Evolutionary conservation across 2,888 invertebrate species (phyloP), one percentile per base, ranked within the genome.

Genomic region (Nephrocerus scutellatus): DNA sequence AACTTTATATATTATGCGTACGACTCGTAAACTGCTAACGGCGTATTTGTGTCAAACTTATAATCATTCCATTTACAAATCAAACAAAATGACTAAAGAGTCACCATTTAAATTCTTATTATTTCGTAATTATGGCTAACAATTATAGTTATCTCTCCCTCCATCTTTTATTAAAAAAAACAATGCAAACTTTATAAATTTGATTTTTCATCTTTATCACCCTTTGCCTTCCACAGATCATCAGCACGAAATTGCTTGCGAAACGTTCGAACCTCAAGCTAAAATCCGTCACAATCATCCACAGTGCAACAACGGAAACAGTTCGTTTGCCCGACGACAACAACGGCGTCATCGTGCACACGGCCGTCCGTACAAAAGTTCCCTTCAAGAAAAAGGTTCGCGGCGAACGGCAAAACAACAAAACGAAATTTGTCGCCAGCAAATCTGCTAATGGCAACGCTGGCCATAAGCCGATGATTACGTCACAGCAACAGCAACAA

Each of bases 241-340:
- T 82, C 60, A 85, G 85, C 72, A 84, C 84, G 53, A 81, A 82
- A 57, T 74, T 85, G 57, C 74, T 88, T 58, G 84, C 87, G 57
- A 89, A 88, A 56, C 76, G 79, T 49, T 77, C 80, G 48, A 82
- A 83, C 68, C 76, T 81, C 66, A 87, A 89, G 70, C 74, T 86
- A 56, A 87, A 88, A 69, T 83, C 85, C 14, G 81, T 89, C 53
- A 89, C 89, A 55, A 88, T 89, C 65, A 85, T 89, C 60, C 89
- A 89, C 75, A 87, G 85, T 62, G 85, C 88, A 52, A 84, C 88
- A 41, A 87, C 88, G 43, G 89, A 89, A 72, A 87, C 88, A 48
- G 88, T 88, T 48, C 79, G 88, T 18, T 71, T 88, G 51, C 86
- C 87, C 44, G 84, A 82, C 45, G 80, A 84, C 47, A 77, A 79